Conservation (phyloP, 2,113 vertebrate genomes). For the Macrotis lagotis region DNA sequence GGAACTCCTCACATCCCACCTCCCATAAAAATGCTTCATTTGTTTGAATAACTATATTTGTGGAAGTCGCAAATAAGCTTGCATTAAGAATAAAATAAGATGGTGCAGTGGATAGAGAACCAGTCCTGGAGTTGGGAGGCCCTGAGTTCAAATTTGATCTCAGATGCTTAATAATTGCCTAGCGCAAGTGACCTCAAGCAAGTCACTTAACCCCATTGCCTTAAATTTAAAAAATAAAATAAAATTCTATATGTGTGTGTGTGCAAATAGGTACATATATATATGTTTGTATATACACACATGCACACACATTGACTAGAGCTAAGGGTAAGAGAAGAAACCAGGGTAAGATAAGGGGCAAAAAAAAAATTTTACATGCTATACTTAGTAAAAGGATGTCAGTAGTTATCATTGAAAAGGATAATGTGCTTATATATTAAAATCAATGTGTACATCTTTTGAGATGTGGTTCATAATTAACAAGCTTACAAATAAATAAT, state of each 20-base stretch:
- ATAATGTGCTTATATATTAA: background rate
- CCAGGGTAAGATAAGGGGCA: too few relatives aligned
- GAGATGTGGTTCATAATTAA: background rate
- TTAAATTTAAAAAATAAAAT: too few relatives aligned
- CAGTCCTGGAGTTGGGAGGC: too few relatives aligned
- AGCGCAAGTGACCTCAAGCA: too few relatives aligned
- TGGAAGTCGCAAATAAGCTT: background rate
- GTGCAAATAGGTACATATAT: too few relatives aligned
- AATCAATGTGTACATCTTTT: background rate
- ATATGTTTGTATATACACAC: too few relatives aligned
- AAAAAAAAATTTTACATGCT: background rate
- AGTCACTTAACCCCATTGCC: too few relatives aligned
- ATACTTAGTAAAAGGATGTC: background rate
- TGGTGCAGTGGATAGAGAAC: too few relatives aligned
- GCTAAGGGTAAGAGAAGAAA: background rate
- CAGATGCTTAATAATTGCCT: too few relatives aligned
- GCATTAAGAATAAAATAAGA: background rate
- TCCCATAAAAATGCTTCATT: background rate
- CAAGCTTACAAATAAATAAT: background rate
- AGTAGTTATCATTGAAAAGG: background rate
- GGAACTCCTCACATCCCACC: background rate
- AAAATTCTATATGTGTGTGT: too few relatives aligned
- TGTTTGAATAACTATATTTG: background rate
- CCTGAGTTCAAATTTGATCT: too few relatives aligned
- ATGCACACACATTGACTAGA: background rate